Evolutionary conservation across 2,888 invertebrate species (phyloP).

Genomic region (Blomia tropicalis): DNA sequence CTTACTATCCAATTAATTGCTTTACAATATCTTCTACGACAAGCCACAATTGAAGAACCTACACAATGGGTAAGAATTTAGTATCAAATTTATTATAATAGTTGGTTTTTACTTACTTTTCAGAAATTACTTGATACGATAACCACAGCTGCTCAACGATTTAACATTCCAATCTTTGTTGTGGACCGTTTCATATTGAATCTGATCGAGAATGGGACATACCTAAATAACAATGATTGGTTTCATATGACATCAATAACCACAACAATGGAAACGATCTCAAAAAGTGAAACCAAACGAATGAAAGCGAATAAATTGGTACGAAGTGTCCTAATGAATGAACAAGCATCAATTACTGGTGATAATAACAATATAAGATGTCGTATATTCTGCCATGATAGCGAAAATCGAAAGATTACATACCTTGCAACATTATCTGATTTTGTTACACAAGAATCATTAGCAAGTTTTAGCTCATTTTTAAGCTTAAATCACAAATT

Average conservation of each 20-base stretch:
- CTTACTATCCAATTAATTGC: slow-evolving; percentile 26
- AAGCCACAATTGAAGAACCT: slow-evolving; percentile 24
- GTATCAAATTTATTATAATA: neutral
- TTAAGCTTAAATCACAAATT: slow-evolving; percentile 23
- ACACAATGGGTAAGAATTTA: slow-evolving; percentile 25
- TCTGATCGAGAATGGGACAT: slow-evolving; percentile 22
- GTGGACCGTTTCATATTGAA: slow-evolving; percentile 26
- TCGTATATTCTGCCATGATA: neutral
- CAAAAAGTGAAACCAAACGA: neutral
- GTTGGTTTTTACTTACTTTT: neutral
- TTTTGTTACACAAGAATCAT: slow-evolving; percentile 26
- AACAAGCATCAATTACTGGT: neutral
- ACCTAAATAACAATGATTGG: no score
- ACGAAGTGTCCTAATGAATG: neutral
- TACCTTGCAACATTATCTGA: slow-evolving; percentile 29
- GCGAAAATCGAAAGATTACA: slow-evolving; percentile 23
- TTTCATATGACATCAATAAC: neutral
- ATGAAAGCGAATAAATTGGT: neutral
- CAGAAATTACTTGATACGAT: slow-evolving; percentile 20
- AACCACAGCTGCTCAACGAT: neutral
- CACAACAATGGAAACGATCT: neutral
- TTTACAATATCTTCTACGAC: slow-evolving; percentile 23
- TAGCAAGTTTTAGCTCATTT: slow-evolving; percentile 26
- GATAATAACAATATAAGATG: neutral
- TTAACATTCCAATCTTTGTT: slow-evolving; percentile 28